A percentile compares a stretch with the other conserved stretches of the same genome.
These are phyloP conservation scores for Aproaerema taeniolella DNA, from an alignment of 2,888 invertebrate genomes.

Conservation along the genomic window DNA sequence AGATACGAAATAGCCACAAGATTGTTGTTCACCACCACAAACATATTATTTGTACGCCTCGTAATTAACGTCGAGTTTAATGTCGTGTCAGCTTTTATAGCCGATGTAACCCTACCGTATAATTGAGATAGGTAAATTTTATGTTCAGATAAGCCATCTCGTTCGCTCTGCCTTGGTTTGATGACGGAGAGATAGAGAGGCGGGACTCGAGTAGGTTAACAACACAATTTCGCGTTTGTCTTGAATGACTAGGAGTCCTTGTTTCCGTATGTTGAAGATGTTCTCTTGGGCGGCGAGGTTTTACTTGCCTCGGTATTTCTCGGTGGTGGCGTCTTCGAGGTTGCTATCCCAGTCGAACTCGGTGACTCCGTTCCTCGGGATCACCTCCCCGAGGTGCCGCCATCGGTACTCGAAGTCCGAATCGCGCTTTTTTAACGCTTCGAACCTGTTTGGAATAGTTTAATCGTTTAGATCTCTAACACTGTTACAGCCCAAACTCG, in stretches of 20 bases:
- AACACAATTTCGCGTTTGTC: conserved; percentile 1
- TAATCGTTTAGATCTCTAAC: no score
- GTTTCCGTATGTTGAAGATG: conserved; percentile 31
- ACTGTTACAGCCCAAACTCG: no score
- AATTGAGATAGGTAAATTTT: conserved; percentile 12
- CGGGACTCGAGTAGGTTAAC: neutral
- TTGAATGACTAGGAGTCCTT: conserved; percentile 46
- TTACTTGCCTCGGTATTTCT: conserved; percentile 66
- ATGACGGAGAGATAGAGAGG: conserved; percentile 1
- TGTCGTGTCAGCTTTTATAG: conserved; percentile 15
- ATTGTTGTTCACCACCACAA: conserved; percentile 13
- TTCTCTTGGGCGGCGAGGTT: conserved; percentile 3
- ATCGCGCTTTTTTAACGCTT: conserved; percentile 87
- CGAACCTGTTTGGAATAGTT: no score
- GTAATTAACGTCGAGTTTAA: conserved; percentile 15
- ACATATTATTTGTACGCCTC: conserved; percentile 16
- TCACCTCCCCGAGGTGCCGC: conserved; percentile 89
- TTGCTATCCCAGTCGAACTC: conserved; percentile 95
- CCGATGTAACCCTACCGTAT: conserved; percentile 14
- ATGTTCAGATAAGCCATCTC: conserved; percentile 9
- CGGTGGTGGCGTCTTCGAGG: conserved; percentile 82
- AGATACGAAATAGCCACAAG: conserved; percentile 8
- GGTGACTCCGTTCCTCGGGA: conserved; percentile 84
- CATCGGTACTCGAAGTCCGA: conserved; percentile 89
- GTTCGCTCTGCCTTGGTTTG: neutral